phyloP scores from a whole-genome alignment of 2,797 vertebrate genomes.

The Remorina albescens region DNA sequence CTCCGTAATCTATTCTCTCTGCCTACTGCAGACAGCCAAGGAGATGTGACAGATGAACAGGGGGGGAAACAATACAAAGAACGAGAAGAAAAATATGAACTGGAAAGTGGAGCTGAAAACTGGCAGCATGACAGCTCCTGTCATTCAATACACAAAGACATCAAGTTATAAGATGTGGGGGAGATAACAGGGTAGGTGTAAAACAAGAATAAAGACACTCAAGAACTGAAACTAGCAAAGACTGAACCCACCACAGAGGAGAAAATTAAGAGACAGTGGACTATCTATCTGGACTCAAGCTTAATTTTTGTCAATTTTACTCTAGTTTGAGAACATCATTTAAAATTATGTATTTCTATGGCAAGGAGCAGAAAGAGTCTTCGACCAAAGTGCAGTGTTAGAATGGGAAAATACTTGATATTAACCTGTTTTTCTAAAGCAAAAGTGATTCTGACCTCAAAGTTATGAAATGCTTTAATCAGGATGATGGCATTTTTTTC shows the following conservation, averaged over 20 bases:
- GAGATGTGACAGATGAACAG: slow-evolving; percentile 49
- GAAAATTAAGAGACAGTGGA: not conserved
- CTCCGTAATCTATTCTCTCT: slow-evolving; percentile 51
- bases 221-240: slow-evolving; percentile 2
- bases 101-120: slow-evolving; percentile 12
- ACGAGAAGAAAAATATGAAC: slow-evolving; percentile 17
- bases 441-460: not conserved
- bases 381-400: not conserved
- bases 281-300: too few species aligned
- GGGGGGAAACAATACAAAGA: slow-evolving; percentile 7
- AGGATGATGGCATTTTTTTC: not conserved
- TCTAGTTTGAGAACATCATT: not conserved
- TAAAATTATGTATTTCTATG: not conserved
- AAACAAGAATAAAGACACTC: slow-evolving; percentile 5
- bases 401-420: not conserved
- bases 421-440: not conserved
- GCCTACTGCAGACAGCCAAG: slow-evolving; percentile 32
- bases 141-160: slow-evolving; percentile 50
- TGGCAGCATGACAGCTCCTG: slow-evolving; percentile 21
- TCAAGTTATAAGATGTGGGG: slow-evolving; percentile 10
- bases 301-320: not conserved
- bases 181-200: slow-evolving; percentile 2
- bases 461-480: too few species aligned
- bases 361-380: not conserved
- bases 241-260: not conserved